Conservation (phyloP, 2,797 vertebrate species). For the Morelia viridis region DNA sequence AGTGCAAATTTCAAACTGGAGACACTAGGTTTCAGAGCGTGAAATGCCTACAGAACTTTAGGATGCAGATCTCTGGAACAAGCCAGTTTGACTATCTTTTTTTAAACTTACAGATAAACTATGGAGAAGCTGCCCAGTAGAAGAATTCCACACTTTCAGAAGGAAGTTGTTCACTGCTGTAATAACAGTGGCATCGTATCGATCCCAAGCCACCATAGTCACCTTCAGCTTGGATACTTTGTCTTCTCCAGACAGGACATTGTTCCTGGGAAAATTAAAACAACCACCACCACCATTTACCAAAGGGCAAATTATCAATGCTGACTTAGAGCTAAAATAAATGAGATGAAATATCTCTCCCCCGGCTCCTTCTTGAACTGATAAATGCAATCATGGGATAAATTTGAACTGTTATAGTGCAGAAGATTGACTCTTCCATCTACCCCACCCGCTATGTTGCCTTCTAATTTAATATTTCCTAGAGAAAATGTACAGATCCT, state of each 20-base stretch:
- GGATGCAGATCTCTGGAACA: background rate
- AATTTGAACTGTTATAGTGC: background rate
- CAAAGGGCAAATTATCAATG: constrained; percentile 23
- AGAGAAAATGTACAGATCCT: too few species aligned
- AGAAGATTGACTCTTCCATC: background rate
- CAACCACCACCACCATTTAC: background rate
- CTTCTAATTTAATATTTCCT: background rate
- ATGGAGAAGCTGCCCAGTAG: constrained; percentile 90
- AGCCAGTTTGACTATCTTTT: background rate
- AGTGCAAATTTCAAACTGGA: background rate
- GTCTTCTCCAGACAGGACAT: constrained; percentile 81
- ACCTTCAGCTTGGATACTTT: constrained; percentile 93
- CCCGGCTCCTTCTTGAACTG: background rate
- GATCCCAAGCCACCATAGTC: constrained; percentile 99
- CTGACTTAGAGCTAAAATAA: constrained; percentile 7
- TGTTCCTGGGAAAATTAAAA: constrained; percentile 75
- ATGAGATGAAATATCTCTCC: background rate
- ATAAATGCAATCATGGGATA: background rate
- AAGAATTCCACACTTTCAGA: constrained; percentile 94
- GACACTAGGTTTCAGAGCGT: background rate
- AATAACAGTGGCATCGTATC: constrained; percentile 86
- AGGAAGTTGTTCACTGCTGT: constrained; percentile 97
- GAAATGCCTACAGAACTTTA: background rate
- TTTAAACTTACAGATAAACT: constrained; percentile 85
- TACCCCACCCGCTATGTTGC: background rate